Base-by-base conservation (phyloP, 2,113 vertebrate species). In the Petrocephalus zakoni region DNA sequence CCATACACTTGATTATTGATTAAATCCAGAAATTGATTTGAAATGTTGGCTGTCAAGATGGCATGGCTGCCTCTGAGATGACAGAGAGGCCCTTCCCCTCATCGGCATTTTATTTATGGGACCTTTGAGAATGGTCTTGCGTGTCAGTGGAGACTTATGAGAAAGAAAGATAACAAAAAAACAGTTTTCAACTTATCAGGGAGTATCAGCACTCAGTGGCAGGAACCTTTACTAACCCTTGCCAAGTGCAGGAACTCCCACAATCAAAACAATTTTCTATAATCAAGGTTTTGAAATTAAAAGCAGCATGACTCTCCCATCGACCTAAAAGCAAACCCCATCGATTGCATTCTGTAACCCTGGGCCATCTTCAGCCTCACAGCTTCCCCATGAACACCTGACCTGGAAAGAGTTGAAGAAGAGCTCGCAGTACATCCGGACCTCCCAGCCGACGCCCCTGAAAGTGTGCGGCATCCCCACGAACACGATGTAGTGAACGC, bases 391-490 rank as follows among this genome's bases (percentile, higher is more conserved):
- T 42, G 72, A 78, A 42, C 34, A 5, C 15, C 47, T 37, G 7
- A 52, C 97, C 97, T 98, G 97, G 89, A 98, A 98, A 0, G 97
- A 97, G 92, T 97, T 98, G 94, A 98, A 97, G 93, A 98, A 98
- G 34, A 98, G 96, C 89, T 98, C 97, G 85, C 93, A 97, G 94
- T 98, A 97, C 97, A 98, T 98, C 85, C 97, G 96, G 81, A 97
- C 92, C 92, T 98, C 96, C 97, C 97, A 98, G 85, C 94, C 96
- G 0, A 93, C 88, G 0, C 97, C 97, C 0, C 94, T 90, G 86
- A 96, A 96, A 0, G 96, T 96, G 89, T 97, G 96, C 0, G 97
- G 97, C 94, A 97, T 94, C 81, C 96, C 97, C 13, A 97, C 94
- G 83, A 98, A 98, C 90, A 98, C 92, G 2, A 97, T 95, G 92